Evolutionary conservation across 2,113 vertebrate genomes (phyloP), one percentile per base, ranked within the genome.

Genomic region (Campylorhamphus procurvoides): DNA sequence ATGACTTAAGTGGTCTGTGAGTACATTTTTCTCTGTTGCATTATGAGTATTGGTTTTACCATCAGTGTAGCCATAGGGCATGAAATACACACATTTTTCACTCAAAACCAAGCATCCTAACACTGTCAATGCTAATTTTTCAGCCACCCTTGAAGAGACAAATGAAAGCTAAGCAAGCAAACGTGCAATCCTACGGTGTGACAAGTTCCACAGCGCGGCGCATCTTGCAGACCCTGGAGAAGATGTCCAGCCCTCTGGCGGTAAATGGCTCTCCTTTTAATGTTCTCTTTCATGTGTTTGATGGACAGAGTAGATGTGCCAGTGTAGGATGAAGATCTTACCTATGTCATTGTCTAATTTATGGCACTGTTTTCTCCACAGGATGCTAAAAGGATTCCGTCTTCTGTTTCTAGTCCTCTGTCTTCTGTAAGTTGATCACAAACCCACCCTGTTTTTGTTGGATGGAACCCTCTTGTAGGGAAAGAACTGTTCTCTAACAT

Each of bases 301-400:
- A 59, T 42, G 91, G 87, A 20, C 33, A 27, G 10, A 59, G 47
- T 52, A 50, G 56, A 42, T 42, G 46, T 80, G 56, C 27, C 44
- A 33, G 18, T 75, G 10, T 19, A 73, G 39, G 68, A 24, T 66
- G 67, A 84, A 79, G 64, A 76, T 85, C 50, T 64, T 95, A 42
- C 50, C 63, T 95, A 42, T 49, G 14, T 47, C 3, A 6, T 25
- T 59, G 25, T 72, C 82, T 63, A 72, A 95, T 80, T 87, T 90
- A 52, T 63, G 96, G 71, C 24, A 46, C 74, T 69, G 19, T 89
- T 96, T 94, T 74, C 84, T 93, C 89, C 76, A 94, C 94, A 99
- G 99, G 99, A 99, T 98, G 99, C 99, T 63, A 99, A 98, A 97
- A 98, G 98, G 97, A 99, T 99, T 94, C 99, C 99, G 3, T 98